Conservation (phyloP, 1,140 invertebrate genomes). For the Drosophila bocki region DNA sequence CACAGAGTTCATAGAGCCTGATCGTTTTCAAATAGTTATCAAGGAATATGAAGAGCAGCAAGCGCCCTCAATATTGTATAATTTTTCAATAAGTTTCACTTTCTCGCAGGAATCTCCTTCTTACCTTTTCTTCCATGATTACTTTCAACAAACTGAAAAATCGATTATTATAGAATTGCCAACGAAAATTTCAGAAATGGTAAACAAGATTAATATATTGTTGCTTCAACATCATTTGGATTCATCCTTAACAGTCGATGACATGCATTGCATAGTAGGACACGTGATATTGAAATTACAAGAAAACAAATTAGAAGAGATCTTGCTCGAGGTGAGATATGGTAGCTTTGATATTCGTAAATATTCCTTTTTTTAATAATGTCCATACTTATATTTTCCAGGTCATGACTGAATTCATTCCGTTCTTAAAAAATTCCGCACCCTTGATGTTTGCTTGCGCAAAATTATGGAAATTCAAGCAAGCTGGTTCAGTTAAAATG, state of each 20-base stretch:
- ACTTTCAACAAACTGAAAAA: not conserved
- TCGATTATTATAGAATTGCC: not conserved
- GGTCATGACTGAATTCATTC: not conserved
- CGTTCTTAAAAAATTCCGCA: not conserved
- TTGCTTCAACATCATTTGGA: not conserved
- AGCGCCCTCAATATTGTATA: not conserved
- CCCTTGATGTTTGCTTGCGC: not conserved
- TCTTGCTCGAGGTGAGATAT: not conserved
- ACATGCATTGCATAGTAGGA: not conserved
- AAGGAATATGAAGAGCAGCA: not conserved
- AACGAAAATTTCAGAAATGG: not conserved
- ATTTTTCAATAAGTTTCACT: not conserved
- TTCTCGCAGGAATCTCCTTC: not conserved
- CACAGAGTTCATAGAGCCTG: fast-evolving
- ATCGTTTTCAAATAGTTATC: not conserved
- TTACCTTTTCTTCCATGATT: not conserved
- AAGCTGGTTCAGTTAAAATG: not conserved
- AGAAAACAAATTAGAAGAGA: not conserved
- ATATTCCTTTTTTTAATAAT: not conserved
- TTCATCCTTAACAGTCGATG: not conserved
- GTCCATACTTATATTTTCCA: not conserved
- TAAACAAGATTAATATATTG: not conserved
- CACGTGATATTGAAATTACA: not conserved
- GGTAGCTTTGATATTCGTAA: not conserved
- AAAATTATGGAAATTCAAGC: not conserved